Conservation (phyloP, 2,113 vertebrate species). For the Callaeas wilsoni region DNA sequence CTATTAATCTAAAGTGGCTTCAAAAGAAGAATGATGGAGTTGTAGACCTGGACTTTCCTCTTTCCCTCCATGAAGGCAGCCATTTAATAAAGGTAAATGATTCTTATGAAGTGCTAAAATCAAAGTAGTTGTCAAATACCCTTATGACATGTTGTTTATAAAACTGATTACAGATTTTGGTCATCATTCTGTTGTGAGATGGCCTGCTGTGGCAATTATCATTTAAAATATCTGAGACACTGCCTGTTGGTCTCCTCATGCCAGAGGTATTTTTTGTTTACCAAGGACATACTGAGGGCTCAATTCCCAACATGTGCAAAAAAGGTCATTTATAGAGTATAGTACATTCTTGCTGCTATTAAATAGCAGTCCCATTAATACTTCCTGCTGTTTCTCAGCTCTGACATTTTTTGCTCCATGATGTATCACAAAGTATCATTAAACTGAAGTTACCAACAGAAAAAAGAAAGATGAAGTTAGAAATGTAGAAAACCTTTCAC, state of each 20-base stretch:
- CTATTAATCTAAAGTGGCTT: conserved; percentile 75
- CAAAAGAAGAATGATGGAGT: conserved; percentile 57
- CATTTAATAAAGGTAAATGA: conserved; percentile 36
- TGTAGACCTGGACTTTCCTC: not conserved
- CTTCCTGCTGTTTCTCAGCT: not conserved
- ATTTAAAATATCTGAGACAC: not conserved
- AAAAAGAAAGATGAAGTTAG: not conserved
- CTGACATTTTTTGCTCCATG: not conserved
- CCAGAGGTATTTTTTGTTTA: conserved; percentile 28
- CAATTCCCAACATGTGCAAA: not conserved
- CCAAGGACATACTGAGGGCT: not conserved
- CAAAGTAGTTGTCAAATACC: not conserved
- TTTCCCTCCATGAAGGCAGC: not conserved
- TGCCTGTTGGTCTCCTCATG: not conserved
- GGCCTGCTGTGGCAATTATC: not conserved
- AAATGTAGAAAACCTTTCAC: not conserved
- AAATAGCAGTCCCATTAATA: conserved; percentile 45
- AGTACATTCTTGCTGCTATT: conserved; percentile 13
- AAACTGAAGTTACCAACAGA: not conserved
- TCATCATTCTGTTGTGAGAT: not conserved
- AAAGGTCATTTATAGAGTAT: not conserved
- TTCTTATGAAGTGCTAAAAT: not conserved
- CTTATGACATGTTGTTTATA: not conserved
- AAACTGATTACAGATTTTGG: not conserved
- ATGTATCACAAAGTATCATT: not conserved